Evolutionary conservation across 2,888 invertebrate species (phyloP), one percentile per base, ranked within the genome.

Genomic region (Tachina lurida): DNA sequence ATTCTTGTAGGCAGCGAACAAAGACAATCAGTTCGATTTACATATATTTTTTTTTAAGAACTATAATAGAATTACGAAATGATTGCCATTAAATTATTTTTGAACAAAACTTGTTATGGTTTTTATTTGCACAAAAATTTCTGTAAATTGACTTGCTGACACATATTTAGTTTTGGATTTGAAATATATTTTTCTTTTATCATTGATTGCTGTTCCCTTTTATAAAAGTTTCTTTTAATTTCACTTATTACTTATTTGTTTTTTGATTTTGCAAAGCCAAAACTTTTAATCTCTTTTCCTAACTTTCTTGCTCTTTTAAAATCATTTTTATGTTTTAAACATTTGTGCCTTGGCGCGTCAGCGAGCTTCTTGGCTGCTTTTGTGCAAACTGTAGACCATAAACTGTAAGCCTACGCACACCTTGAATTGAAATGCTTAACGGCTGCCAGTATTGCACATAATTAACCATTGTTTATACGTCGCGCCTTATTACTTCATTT

Each of bases 401-500:
- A 52, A 39, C 31, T 47, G 39, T 54, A 39, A 58, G 2, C 13
- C 13, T 31, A 52, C 13, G 19, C 71, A 31, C 12, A 15, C 17
- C 5, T 22, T 22, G n/a, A n/a, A 39, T 17, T 52, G 54, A 49
- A 65, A 73, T 52, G 54, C 63, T 56, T 43, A 67, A 49, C 74
- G 19, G 47, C 31, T 43, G 19, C 54, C 62, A 67, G 49, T 67
- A 74, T 60, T 74, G 74, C 49, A 41, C 2, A 74, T 67, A 80
- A 80, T 74, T 60, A 80, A 74, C 74, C 74, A 49, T 58, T 74
- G 54, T 67, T 74, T 80, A 74, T 22, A 67, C n/a, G 58, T 74
- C 67, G 58, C 67, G 65, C 58, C 58, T 80, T 80, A 80, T 80
- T 65, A 49, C 56, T 80, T 52, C 74, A 80, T 74, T 80, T 74